Conservation (phyloP, 2,888 invertebrate genomes). For the Limenitis arthemis region DNA sequence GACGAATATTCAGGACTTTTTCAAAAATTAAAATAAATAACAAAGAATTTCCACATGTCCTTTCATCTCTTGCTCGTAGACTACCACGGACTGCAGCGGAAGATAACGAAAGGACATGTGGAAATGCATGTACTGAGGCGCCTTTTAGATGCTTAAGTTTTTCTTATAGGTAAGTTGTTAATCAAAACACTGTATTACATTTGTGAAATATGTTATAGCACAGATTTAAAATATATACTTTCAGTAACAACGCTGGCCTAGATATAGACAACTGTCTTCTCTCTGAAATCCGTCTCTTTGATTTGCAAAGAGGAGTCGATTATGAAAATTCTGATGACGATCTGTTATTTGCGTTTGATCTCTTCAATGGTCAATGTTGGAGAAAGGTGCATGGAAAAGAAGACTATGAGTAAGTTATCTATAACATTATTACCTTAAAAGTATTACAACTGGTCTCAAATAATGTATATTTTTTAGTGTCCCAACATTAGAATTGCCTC, state of each 20-base stretch:
- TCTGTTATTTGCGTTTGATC: slow-evolving; percentile 85
- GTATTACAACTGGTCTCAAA: neutral
- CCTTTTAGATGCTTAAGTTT: slow-evolving; percentile 83
- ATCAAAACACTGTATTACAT: neutral
- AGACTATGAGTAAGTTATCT: slow-evolving; percentile 43
- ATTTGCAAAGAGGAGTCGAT: slow-evolving; percentile 80
- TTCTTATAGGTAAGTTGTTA: slow-evolving; percentile 58
- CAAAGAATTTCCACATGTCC: no score
- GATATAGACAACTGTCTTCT: slow-evolving; percentile 78
- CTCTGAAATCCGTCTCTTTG: slow-evolving; percentile 84
- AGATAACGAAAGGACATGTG: slow-evolving; percentile 78
- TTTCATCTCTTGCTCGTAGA: slow-evolving; percentile 74
- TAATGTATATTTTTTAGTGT: slow-evolving; percentile 32
- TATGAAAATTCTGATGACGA: slow-evolving; percentile 78
- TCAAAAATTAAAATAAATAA: no score
- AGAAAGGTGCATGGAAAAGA: slow-evolving; percentile 44
- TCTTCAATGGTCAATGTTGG: slow-evolving; percentile 81
- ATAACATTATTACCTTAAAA: neutral
- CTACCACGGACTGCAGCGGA: slow-evolving; percentile 76
- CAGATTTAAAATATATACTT: slow-evolving; percentile 14
- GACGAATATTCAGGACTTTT: no score
- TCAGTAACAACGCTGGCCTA: slow-evolving; percentile 44
- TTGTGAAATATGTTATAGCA: no score
- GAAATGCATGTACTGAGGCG: slow-evolving; percentile 74
- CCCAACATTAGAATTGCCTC: slow-evolving; percentile 45